Base-by-base conservation (phyloP, 2,888 invertebrate species). In the Drosophila peninsularis region DNA sequence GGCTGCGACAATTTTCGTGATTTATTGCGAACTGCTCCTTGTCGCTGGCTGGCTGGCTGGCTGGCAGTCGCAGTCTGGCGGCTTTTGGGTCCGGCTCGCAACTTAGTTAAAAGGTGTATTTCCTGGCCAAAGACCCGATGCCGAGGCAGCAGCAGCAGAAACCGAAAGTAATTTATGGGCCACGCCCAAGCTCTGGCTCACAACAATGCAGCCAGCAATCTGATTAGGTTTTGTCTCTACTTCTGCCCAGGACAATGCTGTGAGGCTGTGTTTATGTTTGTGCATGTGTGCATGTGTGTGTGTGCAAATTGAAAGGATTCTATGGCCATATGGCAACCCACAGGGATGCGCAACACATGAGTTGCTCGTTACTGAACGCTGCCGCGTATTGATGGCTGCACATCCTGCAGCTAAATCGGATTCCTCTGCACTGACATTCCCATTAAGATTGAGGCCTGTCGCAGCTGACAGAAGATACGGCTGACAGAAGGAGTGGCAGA, bases 1-100 rank as follows among this genome's bases (percentile, higher is more conserved):
- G 63, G 44, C 62, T 71, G 81, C 72, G 73, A 83, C 73, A 71
- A 78, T 73, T 66, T 68, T 66, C 66, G 54, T 78, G 82, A 82
- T 82, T 82, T 82, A 82, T 83, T 70, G 66, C 71, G 24, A 65
- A 21, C 47, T 52, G 68, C 39, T 60, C 49, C 53, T 54, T 58
- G 63, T 27, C 60, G 58, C 30, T 61, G 21, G 41, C 37, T 57
- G 41, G 58, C 30, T 61, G 21, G 41, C 37, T 57, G 41, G 14
- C 63, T 41, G 61, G 37, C 52, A 39, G 62, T 45, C 50, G 42
- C 55, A 56, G 65, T 52, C 57, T 62, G 71, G 30, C 54, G 17
- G 17, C 37, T 64, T 60, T 44, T 32, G 44, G 52, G 52, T 60
- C 63, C 47, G 69, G 73, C 44, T 75, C 49, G 63, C 57, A 57